Percentiles rank a stretch among this genome's conserved stretches.
These are phyloP conservation scores for Fregetta grallaria DNA, from an alignment of 2,113 vertebrate species.

Conservation along the genomic window DNA sequence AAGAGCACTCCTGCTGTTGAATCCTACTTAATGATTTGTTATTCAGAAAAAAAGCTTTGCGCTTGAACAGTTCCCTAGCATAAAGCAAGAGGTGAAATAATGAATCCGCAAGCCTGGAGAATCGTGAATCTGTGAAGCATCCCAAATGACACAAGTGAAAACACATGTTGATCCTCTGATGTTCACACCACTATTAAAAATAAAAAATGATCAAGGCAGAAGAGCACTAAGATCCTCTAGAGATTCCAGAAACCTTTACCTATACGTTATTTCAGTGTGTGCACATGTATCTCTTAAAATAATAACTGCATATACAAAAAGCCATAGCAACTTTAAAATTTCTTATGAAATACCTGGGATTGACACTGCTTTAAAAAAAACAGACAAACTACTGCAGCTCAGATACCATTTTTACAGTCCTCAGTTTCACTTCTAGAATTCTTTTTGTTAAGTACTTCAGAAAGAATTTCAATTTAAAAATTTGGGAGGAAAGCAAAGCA, in stretches of 20 bases:
- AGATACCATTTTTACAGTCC: not conserved
- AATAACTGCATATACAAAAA: not conserved
- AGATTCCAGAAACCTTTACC: not conserved
- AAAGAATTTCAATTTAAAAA: not conserved
- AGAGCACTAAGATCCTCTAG: not conserved
- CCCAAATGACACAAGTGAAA: not conserved
- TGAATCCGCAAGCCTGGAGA: not conserved
- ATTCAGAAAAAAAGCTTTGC: not conserved
- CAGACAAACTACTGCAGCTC: not conserved
- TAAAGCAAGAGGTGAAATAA: constrained; percentile 13
- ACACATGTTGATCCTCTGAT: constrained; percentile 3
- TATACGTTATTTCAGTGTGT: not conserved
- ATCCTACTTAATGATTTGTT: not conserved
- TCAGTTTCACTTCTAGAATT: not conserved
- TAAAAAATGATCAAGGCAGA: not conserved
- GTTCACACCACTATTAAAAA: not conserved
- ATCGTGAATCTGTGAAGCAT: not conserved
- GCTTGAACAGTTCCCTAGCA: not conserved
- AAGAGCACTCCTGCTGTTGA: not conserved
- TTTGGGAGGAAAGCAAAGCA: not conserved
- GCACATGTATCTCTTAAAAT: not conserved
- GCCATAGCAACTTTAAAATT: not conserved
- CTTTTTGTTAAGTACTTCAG: not conserved
- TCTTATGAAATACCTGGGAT: not conserved
- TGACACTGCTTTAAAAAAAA: not conserved